Evolutionary conservation across 1,140 invertebrate genomes (phyloP).

Genomic region (Lepidurus couesii): DNA sequence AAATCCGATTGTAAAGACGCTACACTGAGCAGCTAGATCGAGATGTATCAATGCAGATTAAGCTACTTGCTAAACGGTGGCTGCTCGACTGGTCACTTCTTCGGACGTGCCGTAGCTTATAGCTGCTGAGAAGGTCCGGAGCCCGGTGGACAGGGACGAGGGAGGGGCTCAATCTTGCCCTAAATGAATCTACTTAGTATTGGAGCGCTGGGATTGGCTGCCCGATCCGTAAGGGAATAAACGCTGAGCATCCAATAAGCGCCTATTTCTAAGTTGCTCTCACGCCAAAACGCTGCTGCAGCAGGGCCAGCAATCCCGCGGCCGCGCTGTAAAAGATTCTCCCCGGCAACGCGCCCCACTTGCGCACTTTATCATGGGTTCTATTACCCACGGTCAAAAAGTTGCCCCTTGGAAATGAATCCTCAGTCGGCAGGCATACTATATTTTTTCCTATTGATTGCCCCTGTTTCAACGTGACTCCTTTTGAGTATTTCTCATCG

Average conservation of each 20-base stretch:
- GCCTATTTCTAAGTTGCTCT: conserved; percentile 7
- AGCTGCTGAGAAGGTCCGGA: neutral
- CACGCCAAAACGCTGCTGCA: neutral
- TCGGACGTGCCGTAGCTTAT: conserved; percentile 9
- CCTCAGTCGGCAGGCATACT: neutral
- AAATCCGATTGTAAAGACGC: neutral
- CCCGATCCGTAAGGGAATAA: conserved; percentile 7
- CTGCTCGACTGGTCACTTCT: conserved; percentile 13
- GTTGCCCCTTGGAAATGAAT: conserved; percentile 9
- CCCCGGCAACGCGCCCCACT: neutral
- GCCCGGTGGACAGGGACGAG: neutral
- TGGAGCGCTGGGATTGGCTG: neutral
- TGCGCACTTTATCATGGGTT: conserved; percentile 17
- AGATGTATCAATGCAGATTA: neutral
- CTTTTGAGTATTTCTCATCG: neutral
- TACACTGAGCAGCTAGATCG: neutral
- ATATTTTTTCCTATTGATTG: conserved; percentile 10
- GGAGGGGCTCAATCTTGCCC: neutral
- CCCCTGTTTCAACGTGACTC: neutral
- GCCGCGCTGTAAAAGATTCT: conserved; percentile 1
- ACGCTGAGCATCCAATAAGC: conserved; percentile 17
- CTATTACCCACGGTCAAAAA: conserved; percentile 9
- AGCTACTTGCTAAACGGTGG: neutral
- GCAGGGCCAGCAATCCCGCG: neutral
- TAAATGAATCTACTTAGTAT: conserved; percentile 7